Base-by-base conservation (phyloP, 92 coral and sea anemone species). In the Palythoa heliodiscus region DNA sequence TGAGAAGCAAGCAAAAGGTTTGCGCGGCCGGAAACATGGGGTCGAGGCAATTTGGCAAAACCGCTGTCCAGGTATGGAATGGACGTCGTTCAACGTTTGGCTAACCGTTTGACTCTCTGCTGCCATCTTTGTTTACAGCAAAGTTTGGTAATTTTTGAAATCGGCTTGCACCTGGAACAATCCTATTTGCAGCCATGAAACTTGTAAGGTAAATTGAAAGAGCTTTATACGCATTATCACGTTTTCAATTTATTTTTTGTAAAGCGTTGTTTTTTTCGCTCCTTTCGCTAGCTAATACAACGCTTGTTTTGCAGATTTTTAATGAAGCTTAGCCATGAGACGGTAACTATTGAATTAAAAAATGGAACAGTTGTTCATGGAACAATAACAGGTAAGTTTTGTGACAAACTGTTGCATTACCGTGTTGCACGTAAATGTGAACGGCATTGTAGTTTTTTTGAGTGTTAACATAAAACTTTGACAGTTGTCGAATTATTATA, bases 321-420 rank as follows among this genome's bases (percentile, higher is more conserved):
- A 88, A 96, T 96, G 99, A 96, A 96, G 87, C 92, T 96, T 5
- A 96, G 99, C 94, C 99, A 96, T 75, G 99, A 96, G 73, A 96
- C 99, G 14, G 99, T 96, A 58, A 96, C 99, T 52, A 86, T 96
- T 64, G 99, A 96, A 79, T 91, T 96, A 54, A 96, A 96, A 76
- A 96, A 96, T 91, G 99, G 99, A 74, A 96, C 99, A 35, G 99
- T 96, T 37, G 92, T 96, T n/a, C 99, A 96, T 84, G 99, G 99
- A 64, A 94, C 99, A 5, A 96, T 96, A 67, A 94, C 99, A 66
- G 99, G 99, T 96, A 73, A 76, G 53, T 17, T 3, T 66, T 81
- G 4, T 82, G 13, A 16, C n/a, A n/a, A 8, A 54, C 17, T 74
- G 17, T 14, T 14, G 7, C 3, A 0, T 15, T 39, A 72, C 12